Evolutionary conservation across 2,113 vertebrate species (phyloP).

Genomic region (Myiozetetes cayanensis): DNA sequence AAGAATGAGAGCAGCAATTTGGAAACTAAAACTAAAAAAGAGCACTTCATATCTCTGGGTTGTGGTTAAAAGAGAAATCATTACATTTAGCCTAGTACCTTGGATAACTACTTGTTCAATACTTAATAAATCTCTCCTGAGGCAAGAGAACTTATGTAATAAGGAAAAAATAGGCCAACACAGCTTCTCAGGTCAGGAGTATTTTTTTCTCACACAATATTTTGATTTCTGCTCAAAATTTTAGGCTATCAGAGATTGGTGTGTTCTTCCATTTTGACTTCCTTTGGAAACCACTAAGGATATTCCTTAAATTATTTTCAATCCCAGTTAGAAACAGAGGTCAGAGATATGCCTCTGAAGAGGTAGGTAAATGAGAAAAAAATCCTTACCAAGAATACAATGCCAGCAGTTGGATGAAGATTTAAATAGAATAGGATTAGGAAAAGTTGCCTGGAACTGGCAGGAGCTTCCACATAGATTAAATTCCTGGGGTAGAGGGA

Average conservation of each 20-base stretch:
- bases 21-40: background rate
- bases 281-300: background rate
- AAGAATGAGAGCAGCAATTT: background rate
- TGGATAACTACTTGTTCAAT: background rate
- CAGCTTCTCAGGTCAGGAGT: background rate
- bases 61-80: background rate
- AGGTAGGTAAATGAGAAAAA: background rate
- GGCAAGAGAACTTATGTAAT: background rate
- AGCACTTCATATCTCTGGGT: background rate
- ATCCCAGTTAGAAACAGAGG: background rate
- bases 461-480: background rate
- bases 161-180: background rate
- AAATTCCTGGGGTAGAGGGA: background rate
- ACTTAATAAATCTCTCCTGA: background rate
- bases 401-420: background rate
- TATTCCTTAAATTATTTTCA: background rate
- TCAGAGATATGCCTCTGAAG: background rate
- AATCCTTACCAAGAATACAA: background rate
- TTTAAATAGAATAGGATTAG: background rate
- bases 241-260: fast-evolving
- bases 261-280: background rate
- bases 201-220: background rate
- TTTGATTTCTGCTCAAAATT: background rate
- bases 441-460: background rate
- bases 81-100: background rate